Evolutionary conservation across 2,113 vertebrate genomes (phyloP).

Genomic region (Trinectes maculatus): DNA sequence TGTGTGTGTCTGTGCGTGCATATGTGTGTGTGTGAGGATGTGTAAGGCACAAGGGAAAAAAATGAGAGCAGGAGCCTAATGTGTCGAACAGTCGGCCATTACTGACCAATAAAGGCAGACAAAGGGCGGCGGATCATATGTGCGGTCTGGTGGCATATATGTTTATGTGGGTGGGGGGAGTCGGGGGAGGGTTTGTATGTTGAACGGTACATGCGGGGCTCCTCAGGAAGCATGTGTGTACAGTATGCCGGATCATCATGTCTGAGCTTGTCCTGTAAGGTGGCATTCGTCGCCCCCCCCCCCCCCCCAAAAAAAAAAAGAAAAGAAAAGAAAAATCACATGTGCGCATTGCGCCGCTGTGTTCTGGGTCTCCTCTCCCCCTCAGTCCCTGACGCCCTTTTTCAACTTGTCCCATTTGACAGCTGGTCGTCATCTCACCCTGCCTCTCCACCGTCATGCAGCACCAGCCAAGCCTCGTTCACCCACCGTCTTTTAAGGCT

Average conservation of each 20-base stretch:
- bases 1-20: constrained; percentile 4
- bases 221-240: constrained; percentile 22
- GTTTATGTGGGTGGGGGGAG: not conserved
- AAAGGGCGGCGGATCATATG: constrained; percentile 71
- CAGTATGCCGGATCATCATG: constrained; percentile 34
- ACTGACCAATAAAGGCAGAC: constrained; percentile 69
- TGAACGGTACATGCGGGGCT: constrained; percentile 14
- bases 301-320: no score
- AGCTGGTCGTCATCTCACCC: constrained; percentile 49
- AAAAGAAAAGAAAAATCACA: constrained; percentile 46
- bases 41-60: constrained; percentile 2
- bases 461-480: constrained; percentile 23
- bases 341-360: constrained; percentile 63
- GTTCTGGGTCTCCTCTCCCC: constrained; percentile 1
- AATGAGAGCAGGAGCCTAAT: constrained; percentile 25
- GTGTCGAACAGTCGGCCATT: constrained; percentile 44
- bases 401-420: constrained; percentile 60
- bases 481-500: constrained; percentile 31
- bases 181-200: constrained; percentile 11
- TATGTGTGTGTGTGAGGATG: not conserved
- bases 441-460: constrained; percentile 28
- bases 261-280: constrained; percentile 33
- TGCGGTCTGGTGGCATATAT: constrained; percentile 54
- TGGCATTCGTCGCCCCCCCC: constrained; percentile 22
- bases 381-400: constrained; percentile 45